Conservation (phyloP, 2,113 vertebrate genomes). For the Fulmarus glacialis region DNA sequence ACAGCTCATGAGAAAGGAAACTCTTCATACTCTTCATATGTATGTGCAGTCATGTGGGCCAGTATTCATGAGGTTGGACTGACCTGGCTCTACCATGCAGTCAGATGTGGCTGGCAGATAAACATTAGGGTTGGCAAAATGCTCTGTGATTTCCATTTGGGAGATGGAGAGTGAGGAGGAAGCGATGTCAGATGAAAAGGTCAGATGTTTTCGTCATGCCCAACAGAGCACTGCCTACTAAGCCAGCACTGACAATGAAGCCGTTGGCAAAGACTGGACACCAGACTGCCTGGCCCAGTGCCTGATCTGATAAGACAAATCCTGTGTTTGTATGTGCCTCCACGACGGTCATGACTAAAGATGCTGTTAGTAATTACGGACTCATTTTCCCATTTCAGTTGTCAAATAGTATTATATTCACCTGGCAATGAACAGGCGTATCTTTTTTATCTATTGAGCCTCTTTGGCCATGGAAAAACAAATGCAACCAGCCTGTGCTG, state of each 20-base stretch:
- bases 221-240: neutral
- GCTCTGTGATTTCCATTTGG: neutral
- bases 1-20: neutral
- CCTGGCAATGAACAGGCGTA: constrained; percentile 21
- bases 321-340: neutral
- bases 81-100: neutral
- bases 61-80: neutral
- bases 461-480: constrained; percentile 16
- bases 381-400: constrained; percentile 23
- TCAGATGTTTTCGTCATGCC: constrained; percentile 27
- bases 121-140: neutral
- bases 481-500: neutral
- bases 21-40: neutral
- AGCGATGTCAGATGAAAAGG: neutral
- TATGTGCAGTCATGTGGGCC: neutral
- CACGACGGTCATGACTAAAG: neutral
- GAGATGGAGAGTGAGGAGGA: neutral
- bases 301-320: constrained; percentile 50
- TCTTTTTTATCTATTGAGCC: neutral
- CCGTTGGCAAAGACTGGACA: constrained; percentile 14
- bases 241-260: constrained; percentile 17
- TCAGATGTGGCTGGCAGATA: neutral
- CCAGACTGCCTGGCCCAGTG: constrained; percentile 32
- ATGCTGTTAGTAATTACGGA: neutral
- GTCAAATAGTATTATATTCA: constrained; percentile 40